A percentile compares a stretch with the other conserved stretches of the same genome.
Evolutionary conservation across 2,797 vertebrate species (phyloP).

Genomic region (Spinibarbus caldwelli): DNA sequence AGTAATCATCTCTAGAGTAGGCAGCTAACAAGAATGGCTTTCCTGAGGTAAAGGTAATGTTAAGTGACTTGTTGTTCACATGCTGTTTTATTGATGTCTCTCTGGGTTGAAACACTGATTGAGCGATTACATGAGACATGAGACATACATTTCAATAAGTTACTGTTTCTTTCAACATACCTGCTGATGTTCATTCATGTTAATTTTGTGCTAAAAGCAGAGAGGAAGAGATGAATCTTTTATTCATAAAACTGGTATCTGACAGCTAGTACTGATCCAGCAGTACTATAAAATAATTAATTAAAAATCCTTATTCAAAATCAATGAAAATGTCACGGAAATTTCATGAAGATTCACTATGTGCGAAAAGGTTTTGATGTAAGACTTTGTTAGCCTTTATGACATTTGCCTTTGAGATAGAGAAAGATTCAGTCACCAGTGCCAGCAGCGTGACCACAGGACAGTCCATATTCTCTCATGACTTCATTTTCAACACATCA

Average conservation of each 20-base stretch:
- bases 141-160: neutral
- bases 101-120: neutral
- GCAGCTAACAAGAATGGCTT: neutral
- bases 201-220: neutral
- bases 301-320: neutral
- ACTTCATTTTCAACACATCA: constrained; percentile 35
- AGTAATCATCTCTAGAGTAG: neutral
- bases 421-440: constrained; percentile 18
- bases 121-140: neutral
- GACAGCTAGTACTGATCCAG: neutral
- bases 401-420: neutral
- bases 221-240: neutral
- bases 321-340: neutral
- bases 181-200: neutral
- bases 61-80: neutral
- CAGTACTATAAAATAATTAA: neutral
- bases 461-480: constrained; percentile 20
- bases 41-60: neutral
- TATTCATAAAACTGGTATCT: neutral
- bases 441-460: constrained; percentile 20
- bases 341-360: neutral
- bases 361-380: constrained; percentile 1
- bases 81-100: neutral
- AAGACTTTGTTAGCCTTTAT: neutral
- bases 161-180: neutral